Conservation (phyloP, 2,797 vertebrate genomes). For the Melanogrammus aeglefinus region DNA sequence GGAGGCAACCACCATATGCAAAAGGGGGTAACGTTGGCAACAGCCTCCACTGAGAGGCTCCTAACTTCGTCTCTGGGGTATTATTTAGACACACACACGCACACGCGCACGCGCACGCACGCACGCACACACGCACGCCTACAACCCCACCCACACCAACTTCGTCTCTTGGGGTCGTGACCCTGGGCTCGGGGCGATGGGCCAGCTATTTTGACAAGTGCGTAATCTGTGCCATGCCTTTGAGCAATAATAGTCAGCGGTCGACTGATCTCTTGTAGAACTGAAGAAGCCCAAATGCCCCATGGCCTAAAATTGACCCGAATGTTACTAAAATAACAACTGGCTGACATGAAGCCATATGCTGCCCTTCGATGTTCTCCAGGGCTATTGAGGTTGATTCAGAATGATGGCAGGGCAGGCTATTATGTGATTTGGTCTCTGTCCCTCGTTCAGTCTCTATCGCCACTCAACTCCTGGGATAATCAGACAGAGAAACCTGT, state of each 20-base stretch:
- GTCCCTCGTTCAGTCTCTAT: not conserved
- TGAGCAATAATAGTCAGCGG: not conserved
- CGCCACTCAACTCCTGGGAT: not conserved
- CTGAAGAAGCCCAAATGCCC: not conserved
- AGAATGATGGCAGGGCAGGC: not conserved
- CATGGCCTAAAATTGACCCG: slow-evolving; percentile 31
- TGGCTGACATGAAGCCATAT: not conserved
- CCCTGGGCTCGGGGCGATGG: slow-evolving; percentile 25
- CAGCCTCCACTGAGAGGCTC: not conserved
- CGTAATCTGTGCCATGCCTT: slow-evolving; percentile 20
- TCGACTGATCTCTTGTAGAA: not conserved
- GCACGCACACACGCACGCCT: too few species aligned
- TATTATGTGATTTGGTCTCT: not conserved
- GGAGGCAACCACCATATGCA: not conserved
- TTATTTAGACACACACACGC: too few species aligned
- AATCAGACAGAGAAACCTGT: not conserved
- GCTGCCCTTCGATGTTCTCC: not conserved
- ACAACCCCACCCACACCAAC: slow-evolving; percentile 11
- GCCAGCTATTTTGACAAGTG: slow-evolving; percentile 45
- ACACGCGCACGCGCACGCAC: too few species aligned
- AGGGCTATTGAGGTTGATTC: not conserved
- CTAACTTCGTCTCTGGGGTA: too few species aligned
- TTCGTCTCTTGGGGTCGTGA: slow-evolving; percentile 34
- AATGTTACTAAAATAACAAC: slow-evolving; percentile 13
- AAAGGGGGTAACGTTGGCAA: not conserved